Evolutionary conservation across 2,888 invertebrate genomes (phyloP).

Genomic region (Cylloceria caligata): DNA sequence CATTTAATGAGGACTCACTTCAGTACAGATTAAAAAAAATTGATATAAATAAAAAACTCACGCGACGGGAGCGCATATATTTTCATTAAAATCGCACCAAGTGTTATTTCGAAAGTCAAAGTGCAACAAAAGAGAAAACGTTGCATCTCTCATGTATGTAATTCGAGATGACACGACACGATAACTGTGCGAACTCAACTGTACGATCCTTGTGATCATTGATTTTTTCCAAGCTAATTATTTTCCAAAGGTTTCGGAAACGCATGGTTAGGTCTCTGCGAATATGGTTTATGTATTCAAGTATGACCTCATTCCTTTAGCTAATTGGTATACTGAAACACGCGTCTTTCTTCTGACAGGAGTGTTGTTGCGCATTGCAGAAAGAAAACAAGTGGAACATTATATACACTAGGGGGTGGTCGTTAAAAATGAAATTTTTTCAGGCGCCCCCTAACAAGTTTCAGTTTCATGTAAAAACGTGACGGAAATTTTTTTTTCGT

Average conservation of each 20-base stretch:
- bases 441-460: too few relatives aligned
- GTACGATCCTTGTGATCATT: too few relatives aligned
- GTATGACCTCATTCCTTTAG: constrained; percentile 1
- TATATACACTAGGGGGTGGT: too few relatives aligned
- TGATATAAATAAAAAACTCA: constrained; percentile 9
- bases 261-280: constrained; percentile 44
- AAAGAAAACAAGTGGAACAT: constrained; percentile 29
- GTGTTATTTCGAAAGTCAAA: constrained; percentile 24
- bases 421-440: too few relatives aligned
- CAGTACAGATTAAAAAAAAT: constrained; percentile 17
- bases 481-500: too few relatives aligned
- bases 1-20: too few relatives aligned
- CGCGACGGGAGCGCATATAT: constrained; percentile 7
- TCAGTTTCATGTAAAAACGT: too few relatives aligned
- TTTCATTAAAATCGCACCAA: constrained; percentile 50
- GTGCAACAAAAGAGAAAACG: background rate
- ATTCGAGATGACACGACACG: constrained; percentile 37
- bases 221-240: too few relatives aligned
- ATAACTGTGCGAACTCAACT: too few relatives aligned
- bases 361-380: constrained; percentile 31
- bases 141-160: constrained; percentile 48
- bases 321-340: constrained; percentile 45
- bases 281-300: constrained; percentile 49
- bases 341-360: constrained; percentile 38
- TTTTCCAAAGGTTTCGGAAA: constrained; percentile 48